Conservation (phyloP, 2,797 vertebrate species). For the Lemur catta region DNA sequence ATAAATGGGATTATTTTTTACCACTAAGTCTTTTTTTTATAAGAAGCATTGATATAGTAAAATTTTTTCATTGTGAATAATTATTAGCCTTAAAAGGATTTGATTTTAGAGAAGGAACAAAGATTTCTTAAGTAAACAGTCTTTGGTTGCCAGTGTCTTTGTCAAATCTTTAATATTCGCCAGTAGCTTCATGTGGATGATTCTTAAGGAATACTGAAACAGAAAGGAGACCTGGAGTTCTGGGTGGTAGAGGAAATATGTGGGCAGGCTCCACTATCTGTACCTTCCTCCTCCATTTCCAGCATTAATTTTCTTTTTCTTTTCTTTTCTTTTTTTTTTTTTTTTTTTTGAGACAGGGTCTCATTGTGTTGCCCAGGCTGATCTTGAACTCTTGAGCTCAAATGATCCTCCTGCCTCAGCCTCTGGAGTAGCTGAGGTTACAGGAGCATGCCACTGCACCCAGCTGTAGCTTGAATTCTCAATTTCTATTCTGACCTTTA, state of each 20-base stretch:
- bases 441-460: not conserved
- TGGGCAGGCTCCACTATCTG: rapidly evolving
- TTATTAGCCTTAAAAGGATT: not conserved
- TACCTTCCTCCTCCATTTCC: not conserved
- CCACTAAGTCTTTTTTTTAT: not conserved
- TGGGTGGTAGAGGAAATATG: not conserved
- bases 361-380: not conserved
- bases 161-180: not conserved
- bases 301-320: not conserved
- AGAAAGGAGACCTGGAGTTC: not conserved
- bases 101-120: not conserved
- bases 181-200: not conserved
- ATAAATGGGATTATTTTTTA: not conserved
- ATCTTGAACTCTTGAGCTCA: not conserved
- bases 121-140: not conserved
- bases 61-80: not conserved
- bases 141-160: not conserved
- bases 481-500: not conserved
- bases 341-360: not conserved
- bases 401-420: not conserved
- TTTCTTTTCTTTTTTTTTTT: not conserved
- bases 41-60: not conserved
- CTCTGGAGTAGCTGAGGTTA: not conserved
- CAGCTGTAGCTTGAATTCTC: not conserved
- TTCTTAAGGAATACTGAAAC: not conserved